These are phyloP conservation scores for Apostichopus californicus DNA, from an alignment of 35 echinoderm and acorn worm genomes.

Conservation along the genomic window DNA sequence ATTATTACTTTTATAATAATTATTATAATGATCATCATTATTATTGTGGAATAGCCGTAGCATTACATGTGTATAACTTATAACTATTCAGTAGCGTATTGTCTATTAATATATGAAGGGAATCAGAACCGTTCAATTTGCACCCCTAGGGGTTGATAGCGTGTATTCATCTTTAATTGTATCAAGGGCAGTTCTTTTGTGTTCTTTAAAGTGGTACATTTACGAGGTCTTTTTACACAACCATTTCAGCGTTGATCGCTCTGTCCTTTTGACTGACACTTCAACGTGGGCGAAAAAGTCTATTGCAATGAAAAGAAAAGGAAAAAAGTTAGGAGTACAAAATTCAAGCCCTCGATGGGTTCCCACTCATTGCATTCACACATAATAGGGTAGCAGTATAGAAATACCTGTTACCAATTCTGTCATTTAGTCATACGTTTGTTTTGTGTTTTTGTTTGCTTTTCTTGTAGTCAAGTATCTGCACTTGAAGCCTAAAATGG, in stretches of 20 bases:
- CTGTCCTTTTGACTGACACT: not conserved
- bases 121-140: too few species aligned
- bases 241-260: not conserved
- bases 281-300: not conserved
- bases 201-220: not conserved
- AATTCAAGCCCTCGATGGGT: not conserved
- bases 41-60: too few species aligned
- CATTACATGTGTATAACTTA: too few species aligned
- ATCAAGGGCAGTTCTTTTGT: not conserved
- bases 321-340: not conserved
- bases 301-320: not conserved
- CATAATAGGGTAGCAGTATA: not conserved
- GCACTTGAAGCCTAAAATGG: slow-evolving; percentile 11
- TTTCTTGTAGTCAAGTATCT: not conserved
- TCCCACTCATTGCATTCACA: slow-evolving; percentile 12
- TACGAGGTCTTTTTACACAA: not conserved
- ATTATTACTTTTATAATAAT: too few species aligned
- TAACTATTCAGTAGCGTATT: too few species aligned
- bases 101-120: too few species aligned
- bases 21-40: too few species aligned
- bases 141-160: not conserved
- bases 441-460: not conserved
- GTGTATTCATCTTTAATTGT: not conserved
- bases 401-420: too few species aligned
- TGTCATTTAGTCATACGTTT: too few species aligned